These are phyloP conservation scores for Enteromius thamalakanensis DNA, from an alignment of 2,797 vertebrate genomes.

Conservation along the genomic window DNA sequence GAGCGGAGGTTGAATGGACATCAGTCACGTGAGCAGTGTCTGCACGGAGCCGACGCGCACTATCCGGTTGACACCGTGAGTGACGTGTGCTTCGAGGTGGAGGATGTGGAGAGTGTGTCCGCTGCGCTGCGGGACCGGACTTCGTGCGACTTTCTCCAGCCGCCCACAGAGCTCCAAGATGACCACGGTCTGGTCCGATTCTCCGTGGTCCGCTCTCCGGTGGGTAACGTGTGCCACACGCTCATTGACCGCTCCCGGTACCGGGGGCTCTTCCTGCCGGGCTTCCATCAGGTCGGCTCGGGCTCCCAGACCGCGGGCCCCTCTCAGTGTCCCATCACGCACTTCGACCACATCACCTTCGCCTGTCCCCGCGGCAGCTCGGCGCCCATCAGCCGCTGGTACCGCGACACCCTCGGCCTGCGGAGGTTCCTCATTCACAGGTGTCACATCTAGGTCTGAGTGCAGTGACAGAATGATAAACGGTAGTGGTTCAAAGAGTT, in stretches of 20 bases:
- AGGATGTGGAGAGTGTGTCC: conserved; percentile 76
- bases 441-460: conserved; percentile 52
- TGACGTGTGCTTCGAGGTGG: conserved; percentile 92
- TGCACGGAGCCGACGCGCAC: conserved; percentile 76
- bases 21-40: conserved; percentile 54
- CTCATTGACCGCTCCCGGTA: conserved; percentile 84
- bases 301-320: not conserved
- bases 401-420: conserved; percentile 85
- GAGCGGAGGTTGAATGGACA: conserved; percentile 69
- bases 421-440: conserved; percentile 83
- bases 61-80: conserved; percentile 82
- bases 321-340: conserved; percentile 72
- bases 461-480: no score
- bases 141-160: conserved; percentile 78
- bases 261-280: conserved; percentile 84
- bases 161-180: conserved; percentile 80
- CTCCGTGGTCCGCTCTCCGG: conserved; percentile 79
- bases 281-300: conserved; percentile 73
- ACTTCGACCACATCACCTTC: conserved; percentile 91
- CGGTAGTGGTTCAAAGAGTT: no score
- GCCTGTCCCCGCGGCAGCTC: conserved; percentile 79
- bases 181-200: conserved; percentile 79
- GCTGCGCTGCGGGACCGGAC: conserved; percentile 74
- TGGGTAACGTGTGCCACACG: conserved; percentile 90
- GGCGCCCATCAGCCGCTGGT: conserved; percentile 82